Base-by-base conservation (phyloP, 2,888 invertebrate genomes). In the Temnothorax ravouxi region DNA sequence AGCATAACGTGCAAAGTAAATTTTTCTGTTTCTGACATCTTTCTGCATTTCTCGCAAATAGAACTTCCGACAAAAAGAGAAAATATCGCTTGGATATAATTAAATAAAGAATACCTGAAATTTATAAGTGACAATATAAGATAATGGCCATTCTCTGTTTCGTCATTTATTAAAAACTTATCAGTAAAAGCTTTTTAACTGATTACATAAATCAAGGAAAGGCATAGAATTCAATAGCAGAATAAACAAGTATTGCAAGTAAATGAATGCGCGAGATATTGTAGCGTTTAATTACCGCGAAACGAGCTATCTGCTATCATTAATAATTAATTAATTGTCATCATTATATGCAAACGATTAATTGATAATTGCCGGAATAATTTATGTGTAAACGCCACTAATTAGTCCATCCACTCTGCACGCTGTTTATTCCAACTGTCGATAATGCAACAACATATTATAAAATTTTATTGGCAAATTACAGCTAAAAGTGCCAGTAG, bases 271-370 rank as follows among this genome's bases (percentile, higher is more conserved):
- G 21, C 56, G 25, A 50, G 59, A 41, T 72, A 71, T 34, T 21
- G 69, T 47, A 56, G 54, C 34, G 59, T 71, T 80, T 80, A 80
- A 80, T 80, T 80, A 71, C 59, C 29, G 71, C 59, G 13, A 80
- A 80, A 71, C 71, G 47, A 71, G 25, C 47, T 71, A 80, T 80
- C 56, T 79, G 71, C 79, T 80, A 80, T 71, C 38, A 59, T 71
- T 80, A 80, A 80, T 80, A 80, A 80, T 80, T 80, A 80, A 80
- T 72, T 80, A 71, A 80, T 71, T 80, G 72, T 61, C 59, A 80
- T 80, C 79, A 80, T 80, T 80, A 80, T 47, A 80, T 71, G 74
- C 72, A 80, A 80, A 80, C 72, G 59, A 80, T 80, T 80, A 80
- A 80, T 80, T 80, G 79, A 80, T 80, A 80, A 80, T 80, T 80